These are phyloP conservation scores for Alouatta palliata DNA, from an alignment of 2,113 vertebrate genomes.

Conservation along the genomic window DNA sequence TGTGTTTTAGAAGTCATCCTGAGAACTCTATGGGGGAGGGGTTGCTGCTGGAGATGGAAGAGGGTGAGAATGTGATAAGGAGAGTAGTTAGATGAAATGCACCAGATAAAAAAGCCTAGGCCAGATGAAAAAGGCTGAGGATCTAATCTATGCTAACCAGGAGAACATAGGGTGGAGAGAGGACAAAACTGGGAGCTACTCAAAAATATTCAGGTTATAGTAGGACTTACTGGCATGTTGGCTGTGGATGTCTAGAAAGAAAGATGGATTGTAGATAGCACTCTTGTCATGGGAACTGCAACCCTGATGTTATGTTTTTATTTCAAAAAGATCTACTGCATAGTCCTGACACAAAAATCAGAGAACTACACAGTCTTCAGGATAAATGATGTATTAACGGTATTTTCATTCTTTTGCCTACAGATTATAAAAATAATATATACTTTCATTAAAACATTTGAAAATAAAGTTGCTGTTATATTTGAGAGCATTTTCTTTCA, in stretches of 20 bases:
- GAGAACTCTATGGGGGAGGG: neutral
- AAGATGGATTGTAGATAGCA: neutral
- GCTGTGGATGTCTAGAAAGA: neutral
- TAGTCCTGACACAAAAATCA: neutral
- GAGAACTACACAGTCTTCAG: neutral
- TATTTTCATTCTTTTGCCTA: neutral
- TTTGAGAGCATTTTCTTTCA: neutral
- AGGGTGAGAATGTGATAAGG: neutral
- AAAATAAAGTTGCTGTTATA: neutral
- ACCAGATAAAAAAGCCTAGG: neutral
- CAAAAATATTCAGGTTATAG: neutral
- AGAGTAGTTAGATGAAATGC: neutral
- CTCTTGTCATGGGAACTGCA: neutral
- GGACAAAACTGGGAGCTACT: neutral
- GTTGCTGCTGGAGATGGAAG: neutral
- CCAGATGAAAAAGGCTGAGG: neutral
- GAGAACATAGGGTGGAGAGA: neutral
- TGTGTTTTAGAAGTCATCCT: neutral
- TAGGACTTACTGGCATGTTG: neutral
- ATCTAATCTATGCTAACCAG: neutral
- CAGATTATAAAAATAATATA: neutral
- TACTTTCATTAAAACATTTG: neutral
- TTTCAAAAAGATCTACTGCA: neutral
- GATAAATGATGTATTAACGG: neutral
- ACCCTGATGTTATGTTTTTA: neutral